Base-by-base conservation (phyloP, 2,113 vertebrate genomes). In the Cyprinus carpio region DNA sequence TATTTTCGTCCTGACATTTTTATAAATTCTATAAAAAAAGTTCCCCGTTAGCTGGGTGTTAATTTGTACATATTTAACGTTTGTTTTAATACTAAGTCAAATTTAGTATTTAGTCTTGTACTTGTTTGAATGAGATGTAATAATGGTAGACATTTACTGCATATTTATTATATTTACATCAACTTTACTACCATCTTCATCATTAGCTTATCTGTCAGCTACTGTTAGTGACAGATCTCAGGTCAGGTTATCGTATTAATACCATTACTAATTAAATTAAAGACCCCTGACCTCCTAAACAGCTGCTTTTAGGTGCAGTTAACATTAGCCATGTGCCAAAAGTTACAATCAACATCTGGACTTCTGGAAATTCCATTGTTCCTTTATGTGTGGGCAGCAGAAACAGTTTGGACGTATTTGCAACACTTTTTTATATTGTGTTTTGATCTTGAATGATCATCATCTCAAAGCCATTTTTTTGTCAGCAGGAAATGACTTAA, bases 341-440 rank as follows among this genome's bases (percentile, higher is more conserved):
- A 89, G 85, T 87, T 88, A 92, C 81, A 49, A 80, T 86, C 88
- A 77, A 88, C 93, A 92, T 93, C 91, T 93, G 92, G 90, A 83
- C 31, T 49, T 3, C 56, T 58, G 85, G 65, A n/a, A 88, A 85
- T 89, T 88, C 76, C 82, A 71, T 79, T 75, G 82, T 87, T 37
- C 67, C 58, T 40, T 23, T 46, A 43, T 23, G 67, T 23, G 58
- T 74, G 31, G 74, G 69, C 80, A 34, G 18, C 23, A 6, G 18
- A 81, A 49, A 56, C 25, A 5, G 37, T 6, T 65, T 40, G 16
- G 16, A 29, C 2, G 10, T 27, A 27, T 80, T 54, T 27, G n/a
- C 4, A 11, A 80, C 4, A 64, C 43, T 62, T 62, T 74, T 71
- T 23, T 46, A 75, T 67, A 49, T 85, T 88, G 85, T 87, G 92